Percentiles rank a stretch among this genome's conserved stretches.
These are phyloP conservation scores for Tortricodes alternella DNA, from an alignment of 2,888 invertebrate genomes.

Conservation along the genomic window DNA sequence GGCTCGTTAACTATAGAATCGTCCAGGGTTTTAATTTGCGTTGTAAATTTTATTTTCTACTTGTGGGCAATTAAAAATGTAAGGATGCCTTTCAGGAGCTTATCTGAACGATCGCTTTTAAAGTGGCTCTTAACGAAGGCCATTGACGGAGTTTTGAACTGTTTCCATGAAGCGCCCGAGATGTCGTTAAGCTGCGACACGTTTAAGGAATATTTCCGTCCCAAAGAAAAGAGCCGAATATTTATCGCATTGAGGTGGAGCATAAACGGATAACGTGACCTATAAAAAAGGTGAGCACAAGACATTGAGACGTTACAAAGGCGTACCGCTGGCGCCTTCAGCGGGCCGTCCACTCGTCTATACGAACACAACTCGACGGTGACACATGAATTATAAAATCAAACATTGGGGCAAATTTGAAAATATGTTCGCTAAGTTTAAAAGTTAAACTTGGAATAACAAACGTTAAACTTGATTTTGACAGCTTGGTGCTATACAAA, in stretches of 20 bases:
- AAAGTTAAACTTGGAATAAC: too few species aligned
- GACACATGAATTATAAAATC: constrained; percentile 3
- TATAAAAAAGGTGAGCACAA: constrained; percentile 46
- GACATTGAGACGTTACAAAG: constrained; percentile 50
- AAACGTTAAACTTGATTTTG: too few species aligned
- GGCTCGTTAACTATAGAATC: background rate
- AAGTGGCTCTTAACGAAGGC: background rate
- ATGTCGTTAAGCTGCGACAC: background rate
- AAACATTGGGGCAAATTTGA: background rate
- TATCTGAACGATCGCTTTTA: constrained; percentile 11
- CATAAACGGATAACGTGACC: constrained; percentile 54
- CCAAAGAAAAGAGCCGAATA: background rate
- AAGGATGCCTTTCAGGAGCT: background rate
- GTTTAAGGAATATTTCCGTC: background rate
- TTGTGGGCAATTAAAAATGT: constrained; percentile 13
- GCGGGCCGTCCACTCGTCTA: constrained; percentile 36
- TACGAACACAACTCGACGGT: constrained; percentile 61
- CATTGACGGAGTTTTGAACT: background rate
- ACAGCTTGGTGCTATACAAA: too few species aligned
- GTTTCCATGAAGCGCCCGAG: background rate
- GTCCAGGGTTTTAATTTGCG: constrained; percentile 3
- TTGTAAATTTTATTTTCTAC: constrained; percentile 12
- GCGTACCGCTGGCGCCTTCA: constrained; percentile 44
- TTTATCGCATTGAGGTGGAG: constrained; percentile 46
- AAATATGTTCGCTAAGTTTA: too few species aligned